Evolutionary conservation across 2,113 vertebrate genomes (phyloP), one percentile per base, ranked within the genome.

Genomic region (Gnathonemus longibarbis): DNA sequence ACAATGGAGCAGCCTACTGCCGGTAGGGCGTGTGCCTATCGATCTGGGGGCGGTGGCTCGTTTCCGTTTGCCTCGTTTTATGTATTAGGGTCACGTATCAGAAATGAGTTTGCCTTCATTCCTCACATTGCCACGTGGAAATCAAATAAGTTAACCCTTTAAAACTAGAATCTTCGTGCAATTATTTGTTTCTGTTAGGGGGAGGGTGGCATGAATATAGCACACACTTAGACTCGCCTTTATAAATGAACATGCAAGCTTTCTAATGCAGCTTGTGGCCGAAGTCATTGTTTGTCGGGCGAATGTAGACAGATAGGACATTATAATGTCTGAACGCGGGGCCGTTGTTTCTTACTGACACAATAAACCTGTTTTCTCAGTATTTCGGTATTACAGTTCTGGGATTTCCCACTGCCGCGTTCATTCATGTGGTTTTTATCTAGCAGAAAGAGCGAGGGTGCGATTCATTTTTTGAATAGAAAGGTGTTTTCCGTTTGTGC

Each of bases 361-460:
- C 52, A 15, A 62, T 53, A n/a, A 84, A 46, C 66, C 88, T 80
- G 15, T 45, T 83, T 89, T 52, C 53, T 84, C 52, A 58, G 35
- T 89, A 50, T 89, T 62, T 89, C 89, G 50, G n/a, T 84, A 89
- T 89, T 84, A 89, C 52, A 58, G 52, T 48, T 84, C 52, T 85
- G 89, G 89, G 89, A 84, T 89, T 89, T 89, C 89, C 89, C 89
- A 89, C 35, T 53, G 31, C 17, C 35, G 39, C 49, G 21, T 85
- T 89, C 89, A 89, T 89, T 89, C 80, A 89, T 89, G 89, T 89
- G 89, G 89, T 89, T 89, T 84, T 5, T 45, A 17, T 89, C 39
- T 46, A 42, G 53, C 74, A 84, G 87, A 84, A 84, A 46, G 89
- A 85, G 11, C 89, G 35, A 46, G 39, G 24, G 24, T 85, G 45